phyloP scores from a whole-genome alignment of 2,888 invertebrate genomes.

The Acanthoscelides obtectus region DNA sequence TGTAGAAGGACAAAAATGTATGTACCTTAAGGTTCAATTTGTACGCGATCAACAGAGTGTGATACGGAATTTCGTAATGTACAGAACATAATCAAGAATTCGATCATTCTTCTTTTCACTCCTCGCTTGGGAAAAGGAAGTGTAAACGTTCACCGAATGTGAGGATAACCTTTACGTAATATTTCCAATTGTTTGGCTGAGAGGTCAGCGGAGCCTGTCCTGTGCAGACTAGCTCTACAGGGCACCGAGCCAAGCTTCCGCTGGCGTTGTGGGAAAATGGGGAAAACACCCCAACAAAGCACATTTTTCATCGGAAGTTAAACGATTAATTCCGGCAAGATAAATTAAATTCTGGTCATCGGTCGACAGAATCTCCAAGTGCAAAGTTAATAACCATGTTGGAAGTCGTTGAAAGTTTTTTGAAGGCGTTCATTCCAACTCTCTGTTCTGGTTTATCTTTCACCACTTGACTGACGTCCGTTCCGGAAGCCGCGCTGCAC shows the following conservation, averaged over 20 bases:
- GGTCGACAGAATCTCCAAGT: background rate
- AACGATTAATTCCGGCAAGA: background rate
- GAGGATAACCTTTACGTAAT: no score
- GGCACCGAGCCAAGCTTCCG: background rate
- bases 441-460: background rate
- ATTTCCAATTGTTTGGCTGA: no score
- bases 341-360: background rate
- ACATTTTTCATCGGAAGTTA: background rate
- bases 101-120: no score
- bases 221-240: background rate
- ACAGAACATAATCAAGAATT: no score
- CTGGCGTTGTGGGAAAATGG: background rate
- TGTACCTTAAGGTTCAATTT: no score
- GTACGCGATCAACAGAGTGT: no score
- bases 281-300: background rate
- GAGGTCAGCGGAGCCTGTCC: background rate
- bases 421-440: background rate
- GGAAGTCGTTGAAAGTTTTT: background rate
- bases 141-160: no score
- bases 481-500: no score
- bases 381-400: background rate
- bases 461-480: background rate
- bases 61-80: no score
- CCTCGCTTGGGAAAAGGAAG: no score
- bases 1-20: no score